These are phyloP conservation scores for Euschistus heros DNA, from an alignment of 1,140 invertebrate genomes.

Conservation along the genomic window DNA sequence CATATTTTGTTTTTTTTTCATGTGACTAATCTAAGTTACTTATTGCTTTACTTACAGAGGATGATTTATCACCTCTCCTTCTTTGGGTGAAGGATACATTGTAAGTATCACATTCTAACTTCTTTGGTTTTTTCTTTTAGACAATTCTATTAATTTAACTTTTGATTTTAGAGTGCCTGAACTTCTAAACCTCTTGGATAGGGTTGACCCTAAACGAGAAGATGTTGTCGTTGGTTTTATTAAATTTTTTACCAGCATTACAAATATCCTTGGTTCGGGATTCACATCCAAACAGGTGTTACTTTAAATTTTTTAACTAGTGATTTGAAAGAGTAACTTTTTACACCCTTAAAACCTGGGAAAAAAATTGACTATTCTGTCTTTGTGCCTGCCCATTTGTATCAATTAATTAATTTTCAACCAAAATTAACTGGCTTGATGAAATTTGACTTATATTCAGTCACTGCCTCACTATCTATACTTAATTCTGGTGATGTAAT, in stretches of 20 bases:
- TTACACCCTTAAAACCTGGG: too few species aligned
- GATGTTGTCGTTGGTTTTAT: slow-evolving; percentile 27
- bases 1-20: neutral
- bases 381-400: too few species aligned
- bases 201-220: slow-evolving; percentile 35
- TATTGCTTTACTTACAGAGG: slow-evolving; percentile 33
- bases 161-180: slow-evolving; percentile 35
- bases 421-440: too few species aligned
- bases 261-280: neutral
- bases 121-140: neutral
- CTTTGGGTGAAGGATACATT: slow-evolving; percentile 43
- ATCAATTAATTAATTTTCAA: too few species aligned
- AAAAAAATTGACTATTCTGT: too few species aligned
- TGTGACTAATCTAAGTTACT: neutral
- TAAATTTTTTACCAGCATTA: slow-evolving; percentile 33
- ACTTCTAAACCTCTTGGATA: slow-evolving; percentile 35
- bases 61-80: slow-evolving; percentile 40
- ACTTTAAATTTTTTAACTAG: too few species aligned
- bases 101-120: slow-evolving; percentile 34
- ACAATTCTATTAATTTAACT: neutral
- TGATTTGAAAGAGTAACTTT: too few species aligned
- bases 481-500: too few species aligned
- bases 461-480: too few species aligned
- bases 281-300: neutral
- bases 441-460: too few species aligned